These are phyloP conservation scores for Malaclemys terrapin DNA, from an alignment of 2,113 vertebrate species.

Conservation along the genomic window DNA sequence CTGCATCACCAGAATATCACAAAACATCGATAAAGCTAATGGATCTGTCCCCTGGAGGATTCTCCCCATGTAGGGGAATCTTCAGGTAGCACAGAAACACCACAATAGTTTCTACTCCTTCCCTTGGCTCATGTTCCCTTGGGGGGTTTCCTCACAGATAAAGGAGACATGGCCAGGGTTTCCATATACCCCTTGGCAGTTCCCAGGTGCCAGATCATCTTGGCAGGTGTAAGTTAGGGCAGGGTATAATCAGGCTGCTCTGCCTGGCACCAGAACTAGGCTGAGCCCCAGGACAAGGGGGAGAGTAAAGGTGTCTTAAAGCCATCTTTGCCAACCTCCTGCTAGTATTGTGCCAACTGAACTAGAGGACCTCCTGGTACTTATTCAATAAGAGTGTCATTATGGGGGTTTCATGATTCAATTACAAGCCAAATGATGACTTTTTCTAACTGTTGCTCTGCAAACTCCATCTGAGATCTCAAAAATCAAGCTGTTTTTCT, in stretches of 20 bases:
- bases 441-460: not conserved
- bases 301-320: not conserved
- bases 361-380: not conserved
- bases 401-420: rapidly evolving
- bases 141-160: not conserved
- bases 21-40: not conserved
- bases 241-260: not conserved
- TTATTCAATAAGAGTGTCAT: not conserved
- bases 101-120: rapidly evolving
- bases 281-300: not conserved
- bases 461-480: not conserved
- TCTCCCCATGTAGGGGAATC: not conserved
- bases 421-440: not conserved
- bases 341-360: not conserved
- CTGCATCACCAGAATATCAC: not conserved
- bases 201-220: rapidly evolving
- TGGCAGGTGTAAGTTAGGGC: not conserved
- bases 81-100: not conserved
- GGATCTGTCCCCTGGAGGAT: not conserved
- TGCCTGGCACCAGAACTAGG: not conserved
- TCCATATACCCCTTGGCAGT: rapidly evolving
- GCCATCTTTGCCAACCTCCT: not conserved
- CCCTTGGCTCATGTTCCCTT: not conserved
- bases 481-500: not conserved
- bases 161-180: not conserved